phyloP scores from a whole-genome alignment of 30 jellyfish, hydroid and myxozoan species.

The Hydractinia symbiolongicarpus region DNA sequence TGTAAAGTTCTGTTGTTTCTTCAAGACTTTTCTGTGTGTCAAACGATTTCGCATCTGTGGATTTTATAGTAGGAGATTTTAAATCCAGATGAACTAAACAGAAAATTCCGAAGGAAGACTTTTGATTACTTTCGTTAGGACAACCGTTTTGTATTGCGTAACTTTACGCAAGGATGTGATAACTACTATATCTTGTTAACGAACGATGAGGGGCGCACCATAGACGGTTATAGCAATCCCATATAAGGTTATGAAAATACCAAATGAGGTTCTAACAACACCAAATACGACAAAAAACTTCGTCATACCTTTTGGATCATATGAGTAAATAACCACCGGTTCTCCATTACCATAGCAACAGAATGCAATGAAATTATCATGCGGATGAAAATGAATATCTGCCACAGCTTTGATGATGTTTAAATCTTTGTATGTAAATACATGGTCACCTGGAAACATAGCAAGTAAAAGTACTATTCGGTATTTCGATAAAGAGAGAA shows the following conservation, averaged over 20 bases:
- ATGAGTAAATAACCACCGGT: constrained; percentile 57
- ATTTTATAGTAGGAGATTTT: not conserved
- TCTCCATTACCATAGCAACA: constrained; percentile 85
- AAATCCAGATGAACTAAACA: constrained; percentile 12
- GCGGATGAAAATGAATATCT: constrained; percentile 80
- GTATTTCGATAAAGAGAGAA: not conserved
- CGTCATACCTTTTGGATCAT: constrained; percentile 62
- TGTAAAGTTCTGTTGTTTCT: constrained; percentile 18
- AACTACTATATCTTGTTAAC: too few species aligned
- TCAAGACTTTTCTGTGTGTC: constrained; percentile 15
- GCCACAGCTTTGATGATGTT: constrained; percentile 57
- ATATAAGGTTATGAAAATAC: too few species aligned
- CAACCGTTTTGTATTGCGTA: too few species aligned
- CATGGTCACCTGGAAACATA: constrained; percentile 51
- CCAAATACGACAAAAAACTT: too few species aligned
- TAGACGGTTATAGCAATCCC: too few species aligned
- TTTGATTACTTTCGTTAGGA: too few species aligned
- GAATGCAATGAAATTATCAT: constrained; percentile 67
- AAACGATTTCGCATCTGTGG: not conserved
- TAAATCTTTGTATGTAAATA: constrained; percentile 57
- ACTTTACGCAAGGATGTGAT: too few species aligned
- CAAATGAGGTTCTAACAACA: too few species aligned
- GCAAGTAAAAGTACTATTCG: not conserved
- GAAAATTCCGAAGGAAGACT: not conserved
- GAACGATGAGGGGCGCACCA: too few species aligned